Evolutionary conservation across 2,888 invertebrate genomes (phyloP).

Genomic region (Sminthurides aquaticus): DNA sequence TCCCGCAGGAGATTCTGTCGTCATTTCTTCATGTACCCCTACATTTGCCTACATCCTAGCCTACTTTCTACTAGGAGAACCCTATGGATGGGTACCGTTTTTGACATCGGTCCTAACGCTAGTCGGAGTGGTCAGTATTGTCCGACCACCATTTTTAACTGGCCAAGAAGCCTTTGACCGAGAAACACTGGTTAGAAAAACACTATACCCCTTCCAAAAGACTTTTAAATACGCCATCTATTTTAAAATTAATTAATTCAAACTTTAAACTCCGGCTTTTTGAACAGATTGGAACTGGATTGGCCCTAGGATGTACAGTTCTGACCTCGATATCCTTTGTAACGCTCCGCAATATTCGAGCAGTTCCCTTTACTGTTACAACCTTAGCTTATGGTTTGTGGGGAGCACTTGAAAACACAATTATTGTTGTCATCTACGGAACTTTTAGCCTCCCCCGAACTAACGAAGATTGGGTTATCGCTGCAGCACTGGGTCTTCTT

Average conservation of each 20-base stretch:
- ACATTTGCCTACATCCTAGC: constrained; percentile 32
- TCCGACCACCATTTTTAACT: constrained; percentile 34
- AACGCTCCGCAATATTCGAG: constrained; percentile 25
- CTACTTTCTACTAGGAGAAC: constrained; percentile 32
- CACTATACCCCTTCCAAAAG: not conserved
- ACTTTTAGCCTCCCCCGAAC: constrained; percentile 22
- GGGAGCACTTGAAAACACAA: constrained; percentile 22
- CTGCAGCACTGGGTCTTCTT: constrained; percentile 12
- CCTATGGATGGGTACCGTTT: constrained; percentile 32
- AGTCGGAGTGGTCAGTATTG: constrained; percentile 31
- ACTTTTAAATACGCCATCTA: too few species aligned
- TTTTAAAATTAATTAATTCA: too few species aligned
- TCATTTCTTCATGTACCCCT: constrained; percentile 33
- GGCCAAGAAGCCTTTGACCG: constrained; percentile 29
- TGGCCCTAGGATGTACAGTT: constrained; percentile 25
- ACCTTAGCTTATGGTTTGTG: constrained; percentile 26
- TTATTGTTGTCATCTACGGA: constrained; percentile 14
- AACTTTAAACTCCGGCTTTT: too few species aligned
- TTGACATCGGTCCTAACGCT: constrained; percentile 26
- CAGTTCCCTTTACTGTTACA: constrained; percentile 23
- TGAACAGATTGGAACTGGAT: constrained; percentile 28
- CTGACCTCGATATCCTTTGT: constrained; percentile 23
- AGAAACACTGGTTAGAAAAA: constrained; percentile 30
- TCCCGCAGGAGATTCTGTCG: constrained; percentile 28
- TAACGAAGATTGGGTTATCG: constrained; percentile 17